Evolutionary conservation across 2,888 invertebrate species (phyloP), one percentile per base, ranked within the genome.

Genomic region (Crematogaster levior): DNA sequence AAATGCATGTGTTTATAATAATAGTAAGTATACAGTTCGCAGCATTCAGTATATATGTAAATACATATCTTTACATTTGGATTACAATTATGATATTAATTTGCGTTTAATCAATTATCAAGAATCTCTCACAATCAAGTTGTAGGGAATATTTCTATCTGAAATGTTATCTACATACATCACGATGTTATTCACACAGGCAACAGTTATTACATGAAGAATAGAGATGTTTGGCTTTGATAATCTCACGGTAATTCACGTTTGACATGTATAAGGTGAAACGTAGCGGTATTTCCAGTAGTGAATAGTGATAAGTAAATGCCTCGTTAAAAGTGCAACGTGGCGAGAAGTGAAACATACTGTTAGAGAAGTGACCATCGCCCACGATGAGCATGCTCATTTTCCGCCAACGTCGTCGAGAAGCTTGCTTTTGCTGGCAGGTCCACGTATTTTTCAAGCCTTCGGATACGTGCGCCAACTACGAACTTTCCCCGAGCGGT

Each of bases 401-500:
- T 46, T 81, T 53, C 81, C 48, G 82, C 40, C 61, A 27, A 63
- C 53, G 53, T 74, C 73, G 48, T 82, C 37, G 83, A 56, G 60
- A 40, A 82, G 34, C 43, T 34, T n/a, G 73, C 56, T 61, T 43
- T 56, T 37, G 68, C 51, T 63, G 63, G 63, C 81, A 63, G 56
- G 58, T 21, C 53, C 61, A 84, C 60, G 56, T 85, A 60, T 79
- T 81, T 61, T 84, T 72, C 84, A 63, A 81, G 65, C 77, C 63
- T 51, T 48, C 73, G 72, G 66, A 77, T 85, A 81, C 77, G 72
- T 84, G 70, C 72, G 83, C 73, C 79, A 83, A 79, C 83, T 84
- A 83, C 79, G 83, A 83, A 84, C 77, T 84, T 85, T 81, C 48
- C 72, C 70, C 61, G 46, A 70, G 63, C 73, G 48, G 58, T 58